phyloP scores from a whole-genome alignment of 2,888 invertebrate genomes.

The Galeruca laticollis region DNA sequence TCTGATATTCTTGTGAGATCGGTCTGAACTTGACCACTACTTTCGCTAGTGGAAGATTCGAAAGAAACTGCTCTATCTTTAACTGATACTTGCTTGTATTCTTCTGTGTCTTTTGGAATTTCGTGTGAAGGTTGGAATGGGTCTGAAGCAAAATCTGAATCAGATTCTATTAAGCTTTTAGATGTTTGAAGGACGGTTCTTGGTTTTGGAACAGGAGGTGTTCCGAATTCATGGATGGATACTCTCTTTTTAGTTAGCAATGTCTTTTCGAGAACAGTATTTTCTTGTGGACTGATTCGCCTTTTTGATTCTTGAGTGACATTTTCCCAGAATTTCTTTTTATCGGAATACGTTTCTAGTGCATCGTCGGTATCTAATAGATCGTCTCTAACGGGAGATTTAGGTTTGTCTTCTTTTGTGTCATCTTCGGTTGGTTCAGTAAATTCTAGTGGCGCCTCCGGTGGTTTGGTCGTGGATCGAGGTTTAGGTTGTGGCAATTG shows the following conservation, averaged over 20 bases:
- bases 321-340: constrained; percentile 70
- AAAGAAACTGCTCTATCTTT: constrained; percentile 48
- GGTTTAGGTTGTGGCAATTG: constrained; percentile 69
- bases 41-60: constrained; percentile 50
- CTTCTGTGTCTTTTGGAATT: constrained; percentile 41
- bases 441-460: constrained; percentile 54
- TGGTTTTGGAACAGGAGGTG: constrained; percentile 67
- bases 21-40: constrained; percentile 45
- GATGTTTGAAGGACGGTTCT: constrained; percentile 58
- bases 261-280: constrained; percentile 52
- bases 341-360: constrained; percentile 66
- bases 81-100: constrained; percentile 38
- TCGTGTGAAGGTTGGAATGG: constrained; percentile 36
- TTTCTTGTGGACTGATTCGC: constrained; percentile 60
- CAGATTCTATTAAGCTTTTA: constrained; percentile 54
- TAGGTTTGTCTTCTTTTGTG: constrained; percentile 51
- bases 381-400: constrained; percentile 60
- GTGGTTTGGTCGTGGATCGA: constrained; percentile 58
- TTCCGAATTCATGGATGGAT: constrained; percentile 61
- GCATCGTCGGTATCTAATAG: constrained; percentile 57
- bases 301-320: constrained; percentile 61
- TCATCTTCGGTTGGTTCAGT: constrained; percentile 39
- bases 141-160: constrained; percentile 36
- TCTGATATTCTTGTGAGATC: constrained; percentile 48
- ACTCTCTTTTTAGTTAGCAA: constrained; percentile 56